Percentiles rank a stretch among this genome's conserved stretches.
These are phyloP conservation scores for Ceryle rudis DNA, from an alignment of 2,797 vertebrate species.

Conservation along the genomic window DNA sequence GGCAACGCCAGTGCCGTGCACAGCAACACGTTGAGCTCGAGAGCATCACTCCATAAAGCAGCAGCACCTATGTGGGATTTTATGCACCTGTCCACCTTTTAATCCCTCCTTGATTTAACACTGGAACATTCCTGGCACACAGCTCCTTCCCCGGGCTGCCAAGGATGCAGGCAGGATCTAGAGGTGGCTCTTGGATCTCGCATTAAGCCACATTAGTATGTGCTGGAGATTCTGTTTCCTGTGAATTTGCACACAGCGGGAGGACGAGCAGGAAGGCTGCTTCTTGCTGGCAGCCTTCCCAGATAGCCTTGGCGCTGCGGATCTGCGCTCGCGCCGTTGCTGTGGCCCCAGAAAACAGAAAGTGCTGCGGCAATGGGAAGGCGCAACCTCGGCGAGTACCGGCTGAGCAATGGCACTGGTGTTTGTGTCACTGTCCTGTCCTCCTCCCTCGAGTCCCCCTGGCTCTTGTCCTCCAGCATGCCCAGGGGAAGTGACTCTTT, in stretches of 20 bases:
- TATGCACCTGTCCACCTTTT: background rate
- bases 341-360: slow-evolving; percentile 43
- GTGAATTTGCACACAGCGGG: slow-evolving; percentile 48
- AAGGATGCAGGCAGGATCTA: background rate
- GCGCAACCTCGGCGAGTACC: background rate
- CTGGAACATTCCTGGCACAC: background rate
- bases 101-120: background rate
- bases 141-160: background rate
- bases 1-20: accelerated
- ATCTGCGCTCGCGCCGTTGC: background rate
- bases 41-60: background rate
- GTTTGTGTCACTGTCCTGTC: background rate
- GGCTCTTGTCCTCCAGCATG: accelerated
- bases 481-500: background rate
- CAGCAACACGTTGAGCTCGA: accelerated
- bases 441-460: background rate
- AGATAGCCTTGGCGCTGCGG: slow-evolving; percentile 38
- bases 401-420: accelerated
- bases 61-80: accelerated
- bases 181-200: slow-evolving; percentile 29
- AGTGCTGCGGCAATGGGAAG: slow-evolving; percentile 14
- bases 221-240: slow-evolving; percentile 48
- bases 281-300: slow-evolving; percentile 55
- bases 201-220: slow-evolving; percentile 33
- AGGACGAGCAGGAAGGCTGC: slow-evolving; percentile 62